Base-by-base conservation (phyloP, 2,113 vertebrate genomes). In the Brachyhypopomus occidentalis region DNA sequence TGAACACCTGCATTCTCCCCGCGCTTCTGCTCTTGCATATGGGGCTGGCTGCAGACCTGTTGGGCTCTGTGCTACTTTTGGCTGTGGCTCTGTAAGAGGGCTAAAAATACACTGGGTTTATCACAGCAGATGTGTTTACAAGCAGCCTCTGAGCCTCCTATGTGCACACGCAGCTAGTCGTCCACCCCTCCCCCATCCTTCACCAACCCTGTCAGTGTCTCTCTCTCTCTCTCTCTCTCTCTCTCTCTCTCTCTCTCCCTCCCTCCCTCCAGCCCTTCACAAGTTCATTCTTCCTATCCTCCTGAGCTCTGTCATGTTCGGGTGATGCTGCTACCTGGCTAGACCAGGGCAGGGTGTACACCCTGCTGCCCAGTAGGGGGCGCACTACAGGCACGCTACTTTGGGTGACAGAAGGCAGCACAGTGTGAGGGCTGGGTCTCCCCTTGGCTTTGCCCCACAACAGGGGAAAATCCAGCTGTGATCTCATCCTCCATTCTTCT, bases 51-150 rank as follows among this genome's bases (percentile, higher is more conserved):
- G 27, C 60, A 63, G 69, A 70, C 69, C 69, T 80, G 60, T 74
- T 77, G 62, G 77, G 67, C 72, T 4, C 86, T 63, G 45, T 74
- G 87, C 87, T 92, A 89, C 91, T 90, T 91, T 83, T 59, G 87
- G 81, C 69, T 67, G 19, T 45, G 80, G 72, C 82, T 86, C 11
- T 72, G 83, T 86, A 85, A 91, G 81, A 84, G 30, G 20, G 63
- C 87, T 92, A 91, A 89, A 89, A 88, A 91, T 93, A 90, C 86
- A 86, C 48, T 19, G 23, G 86, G 83, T 80, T 90, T 81, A 88
- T 88, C 85, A 67, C 78, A 88, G 88, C 89, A 88, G 86, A 90
- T 90, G 89, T 87, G 88, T 90, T 88, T 89, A 86, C 82, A 87
- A 80, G 72, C 86, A 63, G 72, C 38, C 79, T 74, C 48, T 66